Percentiles rank a stretch among this genome's conserved stretches.
These are phyloP conservation scores for Akabosia matsudoensis DNA, from an alignment of 1,140 invertebrate species.

Conservation along the genomic window DNA sequence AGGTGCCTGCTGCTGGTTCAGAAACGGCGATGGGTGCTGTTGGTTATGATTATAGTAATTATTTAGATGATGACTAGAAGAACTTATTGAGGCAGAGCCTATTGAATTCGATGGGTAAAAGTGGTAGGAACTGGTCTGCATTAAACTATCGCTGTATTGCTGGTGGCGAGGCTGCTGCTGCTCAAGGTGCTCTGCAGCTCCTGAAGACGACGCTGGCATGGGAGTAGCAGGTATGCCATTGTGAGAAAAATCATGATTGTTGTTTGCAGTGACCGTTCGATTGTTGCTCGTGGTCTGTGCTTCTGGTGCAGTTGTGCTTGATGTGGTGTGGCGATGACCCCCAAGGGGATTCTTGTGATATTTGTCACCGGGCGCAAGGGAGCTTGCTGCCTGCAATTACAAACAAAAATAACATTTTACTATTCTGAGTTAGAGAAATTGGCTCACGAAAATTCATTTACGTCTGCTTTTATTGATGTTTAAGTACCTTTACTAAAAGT, in stretches of 20 bases:
- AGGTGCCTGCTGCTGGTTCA: not conserved
- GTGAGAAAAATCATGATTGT: slow-evolving; percentile 17
- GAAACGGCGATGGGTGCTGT: not conserved
- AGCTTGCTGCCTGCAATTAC: slow-evolving; percentile 33
- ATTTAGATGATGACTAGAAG: not conserved
- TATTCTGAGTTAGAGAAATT: too few relatives aligned
- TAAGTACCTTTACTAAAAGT: too few relatives aligned
- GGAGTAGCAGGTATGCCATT: not conserved
- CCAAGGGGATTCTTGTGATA: slow-evolving; percentile 22
- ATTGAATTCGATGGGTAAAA: slow-evolving; percentile 1
- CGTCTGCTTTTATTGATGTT: too few relatives aligned
- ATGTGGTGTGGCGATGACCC: slow-evolving; percentile 5
- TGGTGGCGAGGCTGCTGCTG: too few relatives aligned
- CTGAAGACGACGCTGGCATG: not conserved
- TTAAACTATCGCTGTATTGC: not conserved
- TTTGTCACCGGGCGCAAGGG: slow-evolving; percentile 36
- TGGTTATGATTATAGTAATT: not conserved
- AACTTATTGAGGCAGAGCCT: not conserved
- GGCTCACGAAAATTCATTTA: too few relatives aligned
- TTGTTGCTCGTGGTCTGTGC: not conserved
- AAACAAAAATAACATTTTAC: not conserved
- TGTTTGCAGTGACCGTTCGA: not conserved
- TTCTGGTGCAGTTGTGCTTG: not conserved
- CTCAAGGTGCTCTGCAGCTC: not conserved
- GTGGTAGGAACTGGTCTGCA: slow-evolving; percentile 3